These are phyloP conservation scores for Hylia prasina DNA, from an alignment of 2,113 vertebrate genomes.

Conservation along the genomic window DNA sequence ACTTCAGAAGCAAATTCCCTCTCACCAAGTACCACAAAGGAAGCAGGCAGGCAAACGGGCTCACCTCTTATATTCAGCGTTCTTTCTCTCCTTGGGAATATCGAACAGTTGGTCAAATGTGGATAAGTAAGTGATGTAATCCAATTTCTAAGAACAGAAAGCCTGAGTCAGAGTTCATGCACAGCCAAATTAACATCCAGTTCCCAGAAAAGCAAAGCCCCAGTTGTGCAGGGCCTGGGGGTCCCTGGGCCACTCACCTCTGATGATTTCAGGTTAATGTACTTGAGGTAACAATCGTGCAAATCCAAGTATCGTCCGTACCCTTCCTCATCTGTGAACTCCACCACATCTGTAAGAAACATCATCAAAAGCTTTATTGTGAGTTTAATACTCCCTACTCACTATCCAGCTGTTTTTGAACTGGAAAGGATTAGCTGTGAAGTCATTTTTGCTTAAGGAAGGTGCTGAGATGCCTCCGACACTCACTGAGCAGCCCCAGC, in stretches of 20 bases:
- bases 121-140: conserved; percentile 94
- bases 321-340: conserved; percentile 97
- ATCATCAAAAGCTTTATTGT: neutral
- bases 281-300: conserved; percentile 96
- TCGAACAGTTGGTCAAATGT: conserved; percentile 98
- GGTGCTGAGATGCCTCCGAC: neutral
- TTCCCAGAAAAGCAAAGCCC: neutral
- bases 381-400: neutral
- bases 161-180: neutral
- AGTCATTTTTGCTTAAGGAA: neutral
- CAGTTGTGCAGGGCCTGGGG: neutral
- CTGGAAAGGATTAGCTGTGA: neutral
- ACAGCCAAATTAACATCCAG: neutral
- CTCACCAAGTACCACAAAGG: neutral
- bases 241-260: conserved; percentile 66
- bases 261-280: conserved; percentile 92
- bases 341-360: conserved; percentile 83
- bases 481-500: neutral
- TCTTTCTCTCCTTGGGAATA: conserved; percentile 95
- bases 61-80: conserved; percentile 94
- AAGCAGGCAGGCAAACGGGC: neutral
- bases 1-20: neutral
- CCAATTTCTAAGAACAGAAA: conserved; percentile 80
- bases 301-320: conserved; percentile 95
- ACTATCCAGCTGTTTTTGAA: neutral